Conservation (phyloP, 1,140 invertebrate species). For the Epicauta chinensis region DNA sequence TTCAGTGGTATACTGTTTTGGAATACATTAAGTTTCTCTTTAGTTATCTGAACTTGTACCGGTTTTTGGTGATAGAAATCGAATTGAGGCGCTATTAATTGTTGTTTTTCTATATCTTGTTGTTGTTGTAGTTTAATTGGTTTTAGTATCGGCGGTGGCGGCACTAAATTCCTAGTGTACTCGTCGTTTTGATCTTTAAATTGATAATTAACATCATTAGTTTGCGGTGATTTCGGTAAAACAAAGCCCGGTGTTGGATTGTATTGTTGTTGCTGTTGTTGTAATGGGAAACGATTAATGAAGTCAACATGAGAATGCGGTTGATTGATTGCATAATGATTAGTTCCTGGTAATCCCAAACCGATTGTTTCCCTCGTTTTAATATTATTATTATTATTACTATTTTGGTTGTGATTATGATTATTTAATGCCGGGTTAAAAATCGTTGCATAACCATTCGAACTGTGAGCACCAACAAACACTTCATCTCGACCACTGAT, state of each 20-base stretch:
- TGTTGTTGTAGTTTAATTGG: constrained; percentile 3
- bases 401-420: constrained; percentile 28
- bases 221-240: constrained; percentile 22
- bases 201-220: constrained; percentile 21
- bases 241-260: constrained; percentile 9
- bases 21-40: constrained; percentile 37
- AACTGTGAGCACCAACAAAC: constrained; percentile 28
- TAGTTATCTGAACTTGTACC: constrained; percentile 36
- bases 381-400: constrained; percentile 25
- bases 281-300: constrained; percentile 23
- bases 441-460: constrained; percentile 15
- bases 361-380: constrained; percentile 26
- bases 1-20: constrained; percentile 27
- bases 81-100: constrained; percentile 1
- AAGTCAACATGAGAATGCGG: constrained; percentile 29
- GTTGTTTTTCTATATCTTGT: constrained; percentile 2
- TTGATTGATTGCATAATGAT: constrained; percentile 21
- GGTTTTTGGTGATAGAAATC: constrained; percentile 22
- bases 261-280: constrained; percentile 17
- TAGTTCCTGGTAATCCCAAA: constrained; percentile 20
- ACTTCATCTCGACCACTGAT: constrained; percentile 33
- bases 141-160: constrained; percentile 26
- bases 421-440: constrained; percentile 30
- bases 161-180: constrained; percentile 34
- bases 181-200: constrained; percentile 33